Conservation (phyloP, 2,113 vertebrate genomes). For the Mohoua ochrocephala region DNA sequence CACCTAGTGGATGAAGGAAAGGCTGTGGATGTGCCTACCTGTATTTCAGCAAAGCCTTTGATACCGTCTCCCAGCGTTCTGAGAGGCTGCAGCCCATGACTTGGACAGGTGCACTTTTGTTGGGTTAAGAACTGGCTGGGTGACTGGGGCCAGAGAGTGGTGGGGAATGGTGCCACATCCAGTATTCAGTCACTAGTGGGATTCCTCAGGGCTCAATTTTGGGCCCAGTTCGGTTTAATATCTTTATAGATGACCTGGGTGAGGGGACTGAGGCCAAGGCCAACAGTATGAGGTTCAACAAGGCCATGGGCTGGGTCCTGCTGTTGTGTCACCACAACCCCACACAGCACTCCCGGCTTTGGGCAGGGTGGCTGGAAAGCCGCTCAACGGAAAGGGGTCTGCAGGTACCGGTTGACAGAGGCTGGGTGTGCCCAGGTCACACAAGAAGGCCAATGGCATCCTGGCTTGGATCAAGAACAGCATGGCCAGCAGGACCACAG, state of each 20-base stretch:
- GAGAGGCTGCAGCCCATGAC: neutral
- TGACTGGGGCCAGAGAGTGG: neutral
- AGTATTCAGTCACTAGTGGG: neutral
- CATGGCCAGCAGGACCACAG: neutral
- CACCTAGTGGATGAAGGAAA: neutral
- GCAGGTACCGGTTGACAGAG: too few species aligned
- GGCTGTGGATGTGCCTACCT: neutral
- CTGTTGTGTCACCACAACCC: neutral
- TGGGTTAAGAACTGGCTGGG: neutral
- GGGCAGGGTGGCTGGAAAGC: neutral
- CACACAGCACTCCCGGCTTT: neutral
- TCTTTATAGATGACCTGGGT: neutral
- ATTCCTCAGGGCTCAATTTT: neutral
- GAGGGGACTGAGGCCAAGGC: neutral
- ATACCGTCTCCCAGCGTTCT: neutral
- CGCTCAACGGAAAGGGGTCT: neutral
- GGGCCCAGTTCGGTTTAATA: neutral
- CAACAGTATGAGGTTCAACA: neutral
- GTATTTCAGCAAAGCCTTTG: neutral
- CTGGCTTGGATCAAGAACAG: neutral
- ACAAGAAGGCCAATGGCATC: neutral
- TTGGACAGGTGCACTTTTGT: rapidly evolving
- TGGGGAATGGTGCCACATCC: neutral
- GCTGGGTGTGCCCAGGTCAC: neutral
- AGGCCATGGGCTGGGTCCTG: neutral